A percentile compares a stretch with the other conserved stretches of the same genome.
Evolutionary conservation across 2,113 vertebrate species (phyloP).

Genomic region (Malurus cyaneus): DNA sequence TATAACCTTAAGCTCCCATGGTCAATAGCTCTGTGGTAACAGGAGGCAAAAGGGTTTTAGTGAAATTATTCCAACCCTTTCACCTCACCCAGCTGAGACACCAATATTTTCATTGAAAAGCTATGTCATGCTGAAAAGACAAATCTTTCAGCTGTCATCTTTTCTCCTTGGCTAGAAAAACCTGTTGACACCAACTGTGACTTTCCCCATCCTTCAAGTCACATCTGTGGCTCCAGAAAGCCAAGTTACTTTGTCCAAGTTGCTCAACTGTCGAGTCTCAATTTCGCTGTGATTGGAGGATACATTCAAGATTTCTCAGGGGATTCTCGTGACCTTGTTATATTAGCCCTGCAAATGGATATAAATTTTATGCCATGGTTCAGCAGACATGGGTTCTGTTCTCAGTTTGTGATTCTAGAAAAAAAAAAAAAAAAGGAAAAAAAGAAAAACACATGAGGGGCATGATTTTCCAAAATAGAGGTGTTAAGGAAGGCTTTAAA

Average conservation of each 20-base stretch:
- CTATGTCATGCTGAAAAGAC: background rate
- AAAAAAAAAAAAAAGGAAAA: background rate
- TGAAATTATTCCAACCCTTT: background rate
- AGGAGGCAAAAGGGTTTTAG: background rate
- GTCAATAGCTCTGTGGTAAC: background rate
- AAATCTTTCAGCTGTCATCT: background rate
- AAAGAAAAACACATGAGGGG: background rate
- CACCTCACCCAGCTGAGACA: background rate
- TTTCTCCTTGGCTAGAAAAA: background rate
- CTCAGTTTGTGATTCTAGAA: background rate
- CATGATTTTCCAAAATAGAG: background rate
- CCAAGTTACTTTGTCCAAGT: background rate
- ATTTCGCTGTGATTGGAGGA: conserved; percentile 23
- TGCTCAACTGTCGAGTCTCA: background rate
- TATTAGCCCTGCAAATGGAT: background rate
- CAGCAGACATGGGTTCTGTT: conserved; percentile 1
- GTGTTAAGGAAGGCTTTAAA: background rate
- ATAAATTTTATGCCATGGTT: conserved; percentile 8
- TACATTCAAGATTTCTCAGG: background rate
- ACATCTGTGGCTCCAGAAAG: background rate
- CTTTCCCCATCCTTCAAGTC: background rate
- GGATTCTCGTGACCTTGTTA: conserved; percentile 6
- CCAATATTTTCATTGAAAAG: conserved; percentile 2
- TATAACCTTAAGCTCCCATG: background rate
- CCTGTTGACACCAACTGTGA: background rate